Percentiles rank a stretch among this genome's conserved stretches.
Conservation (phyloP, 2,888 invertebrate species). For the Apamea crenata region DNA sequence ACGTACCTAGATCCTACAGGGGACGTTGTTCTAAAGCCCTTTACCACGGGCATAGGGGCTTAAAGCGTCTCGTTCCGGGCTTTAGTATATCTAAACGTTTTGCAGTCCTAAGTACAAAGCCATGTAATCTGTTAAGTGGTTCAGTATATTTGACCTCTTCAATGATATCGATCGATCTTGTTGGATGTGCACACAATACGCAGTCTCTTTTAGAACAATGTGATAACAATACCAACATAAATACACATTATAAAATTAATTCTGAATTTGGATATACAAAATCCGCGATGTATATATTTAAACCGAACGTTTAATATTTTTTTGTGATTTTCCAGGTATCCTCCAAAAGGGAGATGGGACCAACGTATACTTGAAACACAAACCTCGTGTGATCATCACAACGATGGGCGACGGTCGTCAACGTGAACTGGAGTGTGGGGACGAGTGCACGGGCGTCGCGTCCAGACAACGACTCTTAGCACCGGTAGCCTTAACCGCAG, state of each 20-base stretch:
- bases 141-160: constrained; percentile 61
- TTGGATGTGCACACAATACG: constrained; percentile 30
- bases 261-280: background rate
- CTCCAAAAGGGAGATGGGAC: constrained; percentile 99
- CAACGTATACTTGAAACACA: constrained; percentile 97
- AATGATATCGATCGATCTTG: constrained; percentile 45
- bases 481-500: constrained; percentile 97
- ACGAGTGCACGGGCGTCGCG: constrained; percentile 93
- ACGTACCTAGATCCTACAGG: constrained; percentile 3
- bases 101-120: constrained; percentile 65
- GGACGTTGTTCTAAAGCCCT: constrained; percentile 31
- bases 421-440: constrained; percentile 94
- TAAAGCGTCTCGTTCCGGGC: constrained; percentile 41
- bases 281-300: background rate
- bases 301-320: background rate
- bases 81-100: constrained; percentile 59
- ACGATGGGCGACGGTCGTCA: constrained; percentile 98
- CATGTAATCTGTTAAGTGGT: constrained; percentile 69
- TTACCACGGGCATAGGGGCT: constrained; percentile 25
- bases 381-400: constrained; percentile 97
- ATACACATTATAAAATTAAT: background rate
- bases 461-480: constrained; percentile 95
- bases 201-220: constrained; percentile 9
- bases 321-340: constrained; percentile 91
- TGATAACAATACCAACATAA: background rate